Conservation (phyloP, 2,797 vertebrate species). For the Coregonus ussuriensis region DNA sequence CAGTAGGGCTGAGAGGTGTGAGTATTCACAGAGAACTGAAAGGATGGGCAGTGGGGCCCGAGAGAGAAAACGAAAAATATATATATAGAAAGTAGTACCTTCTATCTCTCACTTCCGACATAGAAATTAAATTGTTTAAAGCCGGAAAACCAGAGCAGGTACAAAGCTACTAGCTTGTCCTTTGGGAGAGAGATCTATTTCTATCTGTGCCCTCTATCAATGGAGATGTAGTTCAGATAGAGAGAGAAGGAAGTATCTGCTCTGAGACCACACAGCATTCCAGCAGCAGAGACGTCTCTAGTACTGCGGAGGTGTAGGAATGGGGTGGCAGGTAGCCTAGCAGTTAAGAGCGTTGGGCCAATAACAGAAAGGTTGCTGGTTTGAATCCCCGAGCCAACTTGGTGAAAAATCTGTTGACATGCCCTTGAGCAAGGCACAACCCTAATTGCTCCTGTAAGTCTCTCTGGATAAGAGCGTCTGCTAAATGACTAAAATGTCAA, state of each 20-base stretch:
- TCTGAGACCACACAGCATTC: constrained; percentile 16
- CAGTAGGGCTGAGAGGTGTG: constrained; percentile 14
- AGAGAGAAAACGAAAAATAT: background rate
- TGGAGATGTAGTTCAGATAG: constrained; percentile 2
- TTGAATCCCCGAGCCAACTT: no score
- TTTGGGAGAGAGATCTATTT: background rate
- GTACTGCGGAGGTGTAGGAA: background rate
- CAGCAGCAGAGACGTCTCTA: background rate
- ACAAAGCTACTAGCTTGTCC: background rate
- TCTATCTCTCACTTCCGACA: background rate
- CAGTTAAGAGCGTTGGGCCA: no score
- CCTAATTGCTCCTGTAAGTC: no score
- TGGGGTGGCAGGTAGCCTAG: no score
- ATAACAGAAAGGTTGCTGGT: no score
- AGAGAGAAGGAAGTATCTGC: constrained; percentile 4
- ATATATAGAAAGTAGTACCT: background rate
- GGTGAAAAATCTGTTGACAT: no score
- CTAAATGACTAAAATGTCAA: no score
- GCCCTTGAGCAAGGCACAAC: no score
- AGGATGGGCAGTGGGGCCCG: constrained; percentile 14
- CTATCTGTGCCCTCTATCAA: constrained; percentile 29
- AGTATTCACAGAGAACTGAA: background rate
- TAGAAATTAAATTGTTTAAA: no score
- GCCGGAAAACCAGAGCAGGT: background rate
- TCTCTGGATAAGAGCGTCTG: no score